Evolutionary conservation across 2,888 invertebrate genomes (phyloP).

Genomic region (Eristalinus aeneus): DNA sequence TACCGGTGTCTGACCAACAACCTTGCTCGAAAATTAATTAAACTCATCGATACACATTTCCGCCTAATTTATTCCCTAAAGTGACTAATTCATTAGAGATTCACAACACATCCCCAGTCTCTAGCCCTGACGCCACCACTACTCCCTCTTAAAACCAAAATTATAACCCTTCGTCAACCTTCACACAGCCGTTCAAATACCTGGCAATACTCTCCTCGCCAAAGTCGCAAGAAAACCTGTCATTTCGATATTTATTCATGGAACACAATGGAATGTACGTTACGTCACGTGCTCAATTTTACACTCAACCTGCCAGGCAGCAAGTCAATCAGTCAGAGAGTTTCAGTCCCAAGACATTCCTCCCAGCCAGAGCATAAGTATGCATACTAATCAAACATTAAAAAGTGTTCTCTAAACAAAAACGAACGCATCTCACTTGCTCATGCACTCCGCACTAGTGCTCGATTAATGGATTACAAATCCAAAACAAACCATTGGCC

Average conservation of each 20-base stretch:
- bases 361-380: conserved; percentile 27
- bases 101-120: background rate
- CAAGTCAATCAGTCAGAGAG: background rate
- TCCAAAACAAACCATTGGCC: background rate
- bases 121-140: background rate
- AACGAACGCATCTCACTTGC: background rate
- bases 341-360: conserved; percentile 22
- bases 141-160: background rate
- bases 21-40: no score
- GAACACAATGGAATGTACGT: conserved; percentile 38
- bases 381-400: conserved; percentile 21
- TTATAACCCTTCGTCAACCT: background rate
- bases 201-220: background rate
- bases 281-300: conserved; percentile 46
- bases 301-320: conserved; percentile 27
- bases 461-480: conserved; percentile 8
- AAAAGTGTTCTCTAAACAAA: conserved; percentile 31
- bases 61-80: background rate
- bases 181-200: background rate
- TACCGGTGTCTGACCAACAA: no score
- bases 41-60: no score
- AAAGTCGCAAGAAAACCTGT: background rate
- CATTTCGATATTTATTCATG: background rate
- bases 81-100: background rate
- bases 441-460: conserved; percentile 32